These are phyloP conservation scores for Stichopus chloronotus DNA, from an alignment of 35 echinoderm and acorn worm genomes.

Conservation along the genomic window DNA sequence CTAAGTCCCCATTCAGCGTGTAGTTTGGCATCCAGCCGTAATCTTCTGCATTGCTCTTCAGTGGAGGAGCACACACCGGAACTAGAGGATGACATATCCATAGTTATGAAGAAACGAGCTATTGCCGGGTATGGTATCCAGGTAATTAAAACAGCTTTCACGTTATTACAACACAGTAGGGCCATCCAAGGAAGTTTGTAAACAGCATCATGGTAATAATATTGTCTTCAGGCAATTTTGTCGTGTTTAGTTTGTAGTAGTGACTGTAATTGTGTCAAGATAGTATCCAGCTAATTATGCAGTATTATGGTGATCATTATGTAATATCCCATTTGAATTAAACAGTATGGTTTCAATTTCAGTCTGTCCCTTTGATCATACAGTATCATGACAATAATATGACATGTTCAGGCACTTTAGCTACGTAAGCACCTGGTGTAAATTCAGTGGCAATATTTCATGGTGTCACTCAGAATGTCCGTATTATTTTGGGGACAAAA, in stretches of 20 bases:
- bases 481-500: too few relatives aligned
- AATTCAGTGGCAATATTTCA: too few relatives aligned
- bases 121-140: slow-evolving; percentile 80
- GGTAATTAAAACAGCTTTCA: slow-evolving; percentile 23
- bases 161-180: neutral
- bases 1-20: slow-evolving; percentile 70
- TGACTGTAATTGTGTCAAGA: too few relatives aligned
- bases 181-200: neutral
- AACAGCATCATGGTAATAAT: neutral
- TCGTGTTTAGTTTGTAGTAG: neutral
- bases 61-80: neutral
- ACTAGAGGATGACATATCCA: slow-evolving; percentile 74
- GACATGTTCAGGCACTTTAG: too few relatives aligned
- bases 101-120: slow-evolving; percentile 81
- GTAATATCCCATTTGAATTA: too few relatives aligned
- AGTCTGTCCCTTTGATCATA: too few relatives aligned
- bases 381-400: too few relatives aligned
- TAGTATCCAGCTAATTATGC: too few relatives aligned
- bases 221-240: neutral
- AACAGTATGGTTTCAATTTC: too few relatives aligned
- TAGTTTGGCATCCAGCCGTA: slow-evolving; percentile 74
- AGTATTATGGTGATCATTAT: too few relatives aligned
- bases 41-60: slow-evolving; percentile 62
- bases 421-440: too few relatives aligned
- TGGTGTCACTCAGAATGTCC: too few relatives aligned